Conservation (phyloP, 2,113 vertebrate species). For the Phyllostomus discolor region DNA sequence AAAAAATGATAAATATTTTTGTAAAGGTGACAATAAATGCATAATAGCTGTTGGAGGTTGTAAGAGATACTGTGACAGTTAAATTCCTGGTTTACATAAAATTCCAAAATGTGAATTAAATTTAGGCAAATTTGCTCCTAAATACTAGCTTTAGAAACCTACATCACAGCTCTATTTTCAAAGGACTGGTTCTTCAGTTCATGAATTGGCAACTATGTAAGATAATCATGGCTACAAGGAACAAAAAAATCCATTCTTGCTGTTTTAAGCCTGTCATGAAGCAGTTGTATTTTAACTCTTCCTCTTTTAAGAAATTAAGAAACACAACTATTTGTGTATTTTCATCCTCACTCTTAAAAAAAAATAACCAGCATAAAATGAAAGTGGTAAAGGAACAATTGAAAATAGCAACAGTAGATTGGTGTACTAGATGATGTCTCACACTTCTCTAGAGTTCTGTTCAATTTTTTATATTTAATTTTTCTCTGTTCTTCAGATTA, state of each 20-base stretch:
- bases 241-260: neutral
- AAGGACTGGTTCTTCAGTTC: neutral
- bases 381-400: neutral
- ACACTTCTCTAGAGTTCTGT: neutral
- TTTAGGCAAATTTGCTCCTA: neutral
- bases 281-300: neutral
- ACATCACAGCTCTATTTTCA: neutral
- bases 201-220: neutral
- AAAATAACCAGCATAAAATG: conserved; percentile 11
- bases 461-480: neutral
- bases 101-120: conserved; percentile 25
- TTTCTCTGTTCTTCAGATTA: neutral
- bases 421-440: neutral
- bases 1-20: conserved; percentile 6
- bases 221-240: neutral
- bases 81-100: neutral
- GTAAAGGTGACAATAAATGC: neutral
- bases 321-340: neutral
- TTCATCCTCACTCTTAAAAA: neutral
- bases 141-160: conserved; percentile 8
- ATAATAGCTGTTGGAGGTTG: neutral
- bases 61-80: neutral
- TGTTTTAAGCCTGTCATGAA: neutral
- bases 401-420: neutral
- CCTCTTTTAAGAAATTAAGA: neutral